These are phyloP conservation scores for Vombatus ursinus DNA, from an alignment of 2,113 vertebrate genomes.

Conservation along the genomic window DNA sequence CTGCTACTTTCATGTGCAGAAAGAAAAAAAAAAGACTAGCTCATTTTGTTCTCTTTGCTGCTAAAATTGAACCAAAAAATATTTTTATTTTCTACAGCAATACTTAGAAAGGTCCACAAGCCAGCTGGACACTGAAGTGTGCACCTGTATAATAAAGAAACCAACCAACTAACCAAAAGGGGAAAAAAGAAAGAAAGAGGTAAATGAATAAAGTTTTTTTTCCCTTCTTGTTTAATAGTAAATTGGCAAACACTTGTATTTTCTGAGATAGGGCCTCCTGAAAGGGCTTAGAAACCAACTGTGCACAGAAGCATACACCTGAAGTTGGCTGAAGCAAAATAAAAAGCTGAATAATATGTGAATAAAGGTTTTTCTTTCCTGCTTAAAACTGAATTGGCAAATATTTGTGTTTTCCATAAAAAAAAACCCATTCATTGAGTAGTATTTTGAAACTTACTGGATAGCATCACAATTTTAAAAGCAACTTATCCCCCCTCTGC, in stretches of 20 bases:
- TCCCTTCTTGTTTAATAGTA: not conserved
- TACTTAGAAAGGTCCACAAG: constrained; percentile 67
- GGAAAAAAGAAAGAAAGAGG: constrained; percentile 15
- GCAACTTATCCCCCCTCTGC: not conserved
- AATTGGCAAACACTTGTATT: constrained; percentile 59
- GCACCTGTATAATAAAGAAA: constrained; percentile 65
- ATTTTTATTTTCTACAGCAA: constrained; percentile 77
- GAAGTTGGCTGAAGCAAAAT: constrained; percentile 33
- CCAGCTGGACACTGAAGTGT: constrained; percentile 57
- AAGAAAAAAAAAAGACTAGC: constrained; percentile 64
- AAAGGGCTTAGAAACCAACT: constrained; percentile 61
- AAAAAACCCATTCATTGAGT: constrained; percentile 28
- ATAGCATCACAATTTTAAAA: constrained; percentile 57
- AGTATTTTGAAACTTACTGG: not conserved
- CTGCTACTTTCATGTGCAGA: constrained; percentile 47
- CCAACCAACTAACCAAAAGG: not conserved
- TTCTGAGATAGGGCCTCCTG: constrained; percentile 15
- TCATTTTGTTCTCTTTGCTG: constrained; percentile 45
- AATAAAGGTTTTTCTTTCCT: constrained; percentile 42
- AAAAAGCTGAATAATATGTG: constrained; percentile 35
- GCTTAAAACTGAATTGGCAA: constrained; percentile 50
- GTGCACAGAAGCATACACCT: constrained; percentile 7
- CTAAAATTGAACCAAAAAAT: constrained; percentile 72
- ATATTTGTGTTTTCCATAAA: constrained; percentile 63
- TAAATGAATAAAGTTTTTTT: constrained; percentile 51